Evolutionary conservation across 2,888 invertebrate genomes (phyloP), one percentile per base, ranked within the genome.

Genomic region (Drosophila colorata): DNA sequence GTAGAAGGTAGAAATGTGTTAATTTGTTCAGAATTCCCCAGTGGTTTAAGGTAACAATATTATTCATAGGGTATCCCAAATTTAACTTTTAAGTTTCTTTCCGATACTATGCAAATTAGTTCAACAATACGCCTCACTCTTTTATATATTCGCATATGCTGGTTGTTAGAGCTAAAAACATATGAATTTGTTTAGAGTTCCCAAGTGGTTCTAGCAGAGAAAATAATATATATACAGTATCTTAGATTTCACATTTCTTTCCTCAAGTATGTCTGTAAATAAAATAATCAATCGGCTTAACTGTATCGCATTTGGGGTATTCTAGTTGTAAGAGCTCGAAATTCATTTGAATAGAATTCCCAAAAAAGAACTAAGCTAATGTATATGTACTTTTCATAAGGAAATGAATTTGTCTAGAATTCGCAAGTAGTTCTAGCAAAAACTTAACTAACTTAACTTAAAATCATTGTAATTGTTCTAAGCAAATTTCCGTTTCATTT

Each of bases 181-280:
- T 37, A 7, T 51, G 31, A 44, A 58, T 59, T 59, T 20, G 28
- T 18, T 55, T 65, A 11, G 11, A 11, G 66, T 66, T 68, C 68
- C 48, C 68, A 43, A 58, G 47, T 8, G 67, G 28, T 40, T 56
- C 0, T 4, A 9, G 44, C 35, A 13, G 7, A 25, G n/a, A n/a
- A 23, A 13, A 25, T 8, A 38, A 13, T 8, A 4, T 51, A 31
- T 31, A 4, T 31, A 31, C 3, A 1, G 3, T 40, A 13, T 33
- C 13, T 13, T 13, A 13, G 13, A 33, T 33, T 28, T 33, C 13
- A 33, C 33, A 13, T 33, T 13, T 33, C 13, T 9, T 31, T 31
- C 8, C 1, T 11, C 4, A 11, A 13, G 33, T 33, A 33, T 33
- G 33, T 33, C 11, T 33, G 33, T 33, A 33, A 33, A 33, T 33